Evolutionary conservation across 2,888 invertebrate genomes (phyloP).

Genomic region (Cryptops parisi): DNA sequence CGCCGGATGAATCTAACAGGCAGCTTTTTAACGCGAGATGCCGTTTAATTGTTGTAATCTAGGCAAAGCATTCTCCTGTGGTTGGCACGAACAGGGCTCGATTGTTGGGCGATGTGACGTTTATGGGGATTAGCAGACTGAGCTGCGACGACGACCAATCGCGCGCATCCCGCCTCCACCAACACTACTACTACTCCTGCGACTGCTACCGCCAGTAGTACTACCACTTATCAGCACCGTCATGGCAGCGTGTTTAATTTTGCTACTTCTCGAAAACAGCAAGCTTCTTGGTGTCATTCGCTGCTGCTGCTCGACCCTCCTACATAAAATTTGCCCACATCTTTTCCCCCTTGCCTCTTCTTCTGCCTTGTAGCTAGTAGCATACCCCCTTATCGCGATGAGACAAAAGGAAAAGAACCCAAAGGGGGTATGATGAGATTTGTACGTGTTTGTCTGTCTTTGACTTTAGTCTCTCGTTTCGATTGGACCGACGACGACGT

Average conservation of each 20-base stretch:
- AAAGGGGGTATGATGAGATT: too few species aligned
- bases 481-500: too few species aligned
- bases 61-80: conserved; percentile 1
- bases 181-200: not conserved
- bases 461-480: too few species aligned
- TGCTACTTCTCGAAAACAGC: not conserved
- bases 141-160: not conserved
- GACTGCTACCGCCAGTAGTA: too few species aligned
- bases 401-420: too few species aligned
- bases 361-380: too few species aligned
- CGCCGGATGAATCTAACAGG: not conserved
- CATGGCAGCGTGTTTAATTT: not conserved
- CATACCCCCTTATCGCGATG: too few species aligned
- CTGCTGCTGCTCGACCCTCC: not conserved
- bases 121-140: not conserved
- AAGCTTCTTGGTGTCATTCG: not conserved
- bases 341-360: not conserved
- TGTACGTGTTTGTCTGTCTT: too few species aligned
- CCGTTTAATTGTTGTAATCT: conserved; percentile 4
- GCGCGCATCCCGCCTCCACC: not conserved
- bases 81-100: not conserved
- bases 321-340: not conserved
- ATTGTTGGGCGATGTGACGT: not conserved
- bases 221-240: too few species aligned
- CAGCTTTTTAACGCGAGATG: not conserved